Evolutionary conservation across 2,888 invertebrate species (phyloP).

Genomic region (Caenorhabditis zanzibari): DNA sequence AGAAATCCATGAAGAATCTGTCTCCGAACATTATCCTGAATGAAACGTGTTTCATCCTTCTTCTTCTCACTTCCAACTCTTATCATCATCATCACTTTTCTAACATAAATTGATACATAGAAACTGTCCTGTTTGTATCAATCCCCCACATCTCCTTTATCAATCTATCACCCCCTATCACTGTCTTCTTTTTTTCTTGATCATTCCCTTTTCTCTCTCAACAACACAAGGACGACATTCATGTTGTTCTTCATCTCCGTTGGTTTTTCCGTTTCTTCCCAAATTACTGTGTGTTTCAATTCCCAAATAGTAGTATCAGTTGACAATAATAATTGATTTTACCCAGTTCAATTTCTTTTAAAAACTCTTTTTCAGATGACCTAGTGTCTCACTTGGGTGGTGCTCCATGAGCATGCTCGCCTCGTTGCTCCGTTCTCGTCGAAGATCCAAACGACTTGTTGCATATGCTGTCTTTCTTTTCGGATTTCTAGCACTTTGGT

Average conservation of each 20-base stretch:
- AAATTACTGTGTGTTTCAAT: constrained; percentile 19
- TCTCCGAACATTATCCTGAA: too few species aligned
- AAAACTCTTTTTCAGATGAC: constrained; percentile 43
- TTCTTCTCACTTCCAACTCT: constrained; percentile 26
- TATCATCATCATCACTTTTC: constrained; percentile 21
- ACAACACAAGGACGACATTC: constrained; percentile 12
- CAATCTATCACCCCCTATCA: constrained; percentile 32
- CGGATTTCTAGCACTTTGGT: constrained; percentile 80
- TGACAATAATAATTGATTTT: constrained; percentile 16
- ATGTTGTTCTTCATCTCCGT: constrained; percentile 25
- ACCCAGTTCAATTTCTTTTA: not conserved
- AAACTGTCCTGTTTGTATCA: constrained; percentile 42
- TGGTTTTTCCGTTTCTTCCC: not conserved
- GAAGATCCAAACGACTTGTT: constrained; percentile 59
- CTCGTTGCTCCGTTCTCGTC: constrained; percentile 46
- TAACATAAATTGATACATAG: constrained; percentile 30
- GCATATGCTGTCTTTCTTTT: constrained; percentile 68
- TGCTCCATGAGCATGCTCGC: constrained; percentile 47
- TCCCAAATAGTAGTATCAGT: constrained; percentile 17
- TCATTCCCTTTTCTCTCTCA: constrained; percentile 16
- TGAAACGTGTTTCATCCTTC: constrained; percentile 3
- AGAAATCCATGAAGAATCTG: too few species aligned
- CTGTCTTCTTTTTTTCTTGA: constrained; percentile 14
- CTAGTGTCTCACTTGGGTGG: constrained; percentile 38
- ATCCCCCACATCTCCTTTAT: not conserved